Evolutionary conservation across 30 jellyfish, hydroid and myxozoan genomes (phyloP), one percentile per base, ranked within the genome.

Genomic region (Aurelia coerulea): DNA sequence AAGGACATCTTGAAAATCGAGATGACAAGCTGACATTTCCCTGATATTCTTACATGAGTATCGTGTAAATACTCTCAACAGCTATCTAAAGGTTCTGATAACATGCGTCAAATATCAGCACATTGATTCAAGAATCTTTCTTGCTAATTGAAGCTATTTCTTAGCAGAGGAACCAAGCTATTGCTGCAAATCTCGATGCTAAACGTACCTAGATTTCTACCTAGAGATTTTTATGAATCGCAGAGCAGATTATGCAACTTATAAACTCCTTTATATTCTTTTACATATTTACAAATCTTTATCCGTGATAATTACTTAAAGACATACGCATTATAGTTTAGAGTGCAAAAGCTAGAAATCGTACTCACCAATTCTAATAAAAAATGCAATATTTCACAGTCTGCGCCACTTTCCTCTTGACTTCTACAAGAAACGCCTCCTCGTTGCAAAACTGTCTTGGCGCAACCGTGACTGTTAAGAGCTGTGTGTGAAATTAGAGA

Each of bases 371-470:
- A 4, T 15, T 23, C 42, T 23, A 15, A 23, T 15, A n/a, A 65
- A 39, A 65, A 0, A 65, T 9, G 76, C 15, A 19, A 65, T 65
- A 46, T 46, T 65, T 39, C 14, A 39, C 76, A 10, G 52, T 23
- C 56, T 62, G 35, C 76, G 18, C 37, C 42, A 46, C 56, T 46
- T 46, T 46, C 7, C 56, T 46, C 56, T 46, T 9, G 15, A 46
- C 56, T 46, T 62, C 12, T 5, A 12, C 62, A 29, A 70, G 78
- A 62, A 13, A 62, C 87, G 78, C 78, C 87, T 77, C 87, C 74
- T 60, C 62, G 50, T 65, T 51, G 15, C 78, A 42, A 37, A 62
- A 23, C 53, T 9, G 46, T 49, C 42, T 65, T 59, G 60, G 63
- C 76, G 87, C 87, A 62, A 62, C 49, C 69, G 32, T 64, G 17